A percentile compares a stretch with the other conserved stretches of the same genome.
Evolutionary conservation across 2,797 vertebrate species (phyloP).

Genomic region (Xerus rutilus): DNA sequence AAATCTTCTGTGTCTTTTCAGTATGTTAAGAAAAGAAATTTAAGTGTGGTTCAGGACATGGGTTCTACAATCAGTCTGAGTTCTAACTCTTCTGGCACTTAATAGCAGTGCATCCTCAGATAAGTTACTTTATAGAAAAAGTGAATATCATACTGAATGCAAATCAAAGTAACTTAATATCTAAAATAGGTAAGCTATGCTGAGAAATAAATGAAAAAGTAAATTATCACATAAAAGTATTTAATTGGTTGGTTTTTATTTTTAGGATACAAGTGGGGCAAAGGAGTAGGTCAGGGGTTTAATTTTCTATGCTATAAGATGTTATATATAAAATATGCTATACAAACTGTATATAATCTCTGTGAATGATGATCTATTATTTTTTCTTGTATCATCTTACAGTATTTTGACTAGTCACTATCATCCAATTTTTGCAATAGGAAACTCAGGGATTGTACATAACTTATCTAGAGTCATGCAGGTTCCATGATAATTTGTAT

Average conservation of each 20-base stretch:
- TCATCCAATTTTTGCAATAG: neutral
- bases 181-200: neutral
- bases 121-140: neutral
- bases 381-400: slow-evolving; percentile 62
- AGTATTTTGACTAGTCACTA: neutral
- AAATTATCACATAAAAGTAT: slow-evolving; percentile 16
- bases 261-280: neutral
- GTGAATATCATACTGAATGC: neutral
- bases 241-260: slow-evolving; percentile 31
- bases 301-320: neutral
- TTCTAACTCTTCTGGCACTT: neutral
- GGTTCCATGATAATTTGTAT: slow-evolving; percentile 58
- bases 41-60: neutral
- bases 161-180: neutral
- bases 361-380: neutral
- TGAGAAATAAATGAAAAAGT: neutral
- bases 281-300: neutral
- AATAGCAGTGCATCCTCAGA: fast-evolving
- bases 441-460: neutral
- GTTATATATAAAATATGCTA: neutral
- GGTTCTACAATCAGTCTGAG: neutral
- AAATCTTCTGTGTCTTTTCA: neutral
- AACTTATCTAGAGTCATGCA: neutral
- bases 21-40: neutral
- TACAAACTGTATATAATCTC: neutral